Base-by-base conservation (phyloP, 2,797 vertebrate genomes). In the Clarias fuscus region DNA sequence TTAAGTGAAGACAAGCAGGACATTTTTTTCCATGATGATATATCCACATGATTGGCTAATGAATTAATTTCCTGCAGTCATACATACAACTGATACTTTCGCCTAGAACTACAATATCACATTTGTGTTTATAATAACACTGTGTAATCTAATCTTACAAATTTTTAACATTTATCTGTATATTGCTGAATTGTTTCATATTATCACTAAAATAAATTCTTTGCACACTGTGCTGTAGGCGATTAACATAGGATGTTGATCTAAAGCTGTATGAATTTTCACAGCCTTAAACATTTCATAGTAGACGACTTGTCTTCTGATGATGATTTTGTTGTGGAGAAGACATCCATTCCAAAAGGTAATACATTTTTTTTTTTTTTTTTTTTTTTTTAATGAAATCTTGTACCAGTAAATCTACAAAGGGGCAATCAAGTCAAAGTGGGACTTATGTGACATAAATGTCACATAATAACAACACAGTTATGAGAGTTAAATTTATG, bases 241-340 rank as follows among this genome's bases (percentile, higher is more conserved):
- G 18, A 2, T 30, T 76, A 76, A 76, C 33, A 30, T 10, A 48
- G 11, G 24, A 2, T 58, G 6, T 7, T 67, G 24, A 81, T 67
- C 20, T 18, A 59, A 22, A 40, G 53, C 13, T 20, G 18, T 76
- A 83, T 87, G 40, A 83, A 76, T 33, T 40, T 76, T 48, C 53
- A 59, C 89, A 96, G 95, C 87, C 89, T 95, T 30, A 94, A 93
- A 90, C 81, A 92, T 37, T 96, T 96, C 84, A 93, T 96, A 65
- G 94, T 95, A 84, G 87, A 93, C 37, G 89, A 93, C 87, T 79
- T 27, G 62, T 95, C 90, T 10, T 95, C 95, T 56, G 95, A 94
- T 53, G 95, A 96, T 40, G 95, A 96, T 91, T 96, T 96, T 85
- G 78, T 94, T 56, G 40, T 70, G 37, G 89, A 90, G 70, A 88